Percentiles rank a stretch among this genome's conserved stretches.
phyloP scores from a whole-genome alignment of 2,888 invertebrate species.

The Scaptomyza caliginosa region DNA sequence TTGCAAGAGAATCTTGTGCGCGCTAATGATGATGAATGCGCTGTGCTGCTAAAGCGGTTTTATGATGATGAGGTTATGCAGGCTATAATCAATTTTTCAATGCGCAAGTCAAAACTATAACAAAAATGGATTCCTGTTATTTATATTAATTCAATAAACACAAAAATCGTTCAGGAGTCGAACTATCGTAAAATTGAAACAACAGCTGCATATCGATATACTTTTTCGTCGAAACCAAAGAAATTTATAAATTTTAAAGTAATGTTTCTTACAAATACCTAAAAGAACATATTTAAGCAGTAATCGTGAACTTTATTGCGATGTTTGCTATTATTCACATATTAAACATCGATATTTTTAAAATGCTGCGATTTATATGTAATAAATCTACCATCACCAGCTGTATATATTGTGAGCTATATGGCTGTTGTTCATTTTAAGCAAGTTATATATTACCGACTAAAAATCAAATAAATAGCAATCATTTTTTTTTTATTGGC shows the following conservation, averaged over 20 bases:
- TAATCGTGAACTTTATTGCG: too few relatives aligned
- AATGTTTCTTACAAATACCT: not conserved
- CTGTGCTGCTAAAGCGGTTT: constrained; percentile 87
- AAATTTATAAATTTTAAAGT: not conserved
- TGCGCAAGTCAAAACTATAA: constrained; percentile 80
- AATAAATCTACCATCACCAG: not conserved
- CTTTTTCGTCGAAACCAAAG: not conserved
- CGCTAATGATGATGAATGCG: constrained; percentile 89
- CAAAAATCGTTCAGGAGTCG: not conserved
- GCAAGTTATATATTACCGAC: not conserved
- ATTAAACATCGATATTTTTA: too few relatives aligned
- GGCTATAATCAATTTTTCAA: constrained; percentile 83
- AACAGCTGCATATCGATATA: not conserved
- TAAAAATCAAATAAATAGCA: not conserved
- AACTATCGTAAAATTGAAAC: not conserved
- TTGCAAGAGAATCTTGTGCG: constrained; percentile 87
- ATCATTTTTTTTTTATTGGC: not conserved
- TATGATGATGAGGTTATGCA: constrained; percentile 88
- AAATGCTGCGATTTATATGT: not conserved
- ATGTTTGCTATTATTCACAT: too few relatives aligned
- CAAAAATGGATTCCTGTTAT: not conserved
- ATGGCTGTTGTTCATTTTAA: not conserved
- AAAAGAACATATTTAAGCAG: too few relatives aligned
- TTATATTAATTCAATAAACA: not conserved
- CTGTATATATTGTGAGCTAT: not conserved